Percentiles rank a stretch among this genome's conserved stretches.
These are phyloP conservation scores for Pagetopsis macropterus DNA, from an alignment of 2,797 vertebrate species.

Conservation along the genomic window DNA sequence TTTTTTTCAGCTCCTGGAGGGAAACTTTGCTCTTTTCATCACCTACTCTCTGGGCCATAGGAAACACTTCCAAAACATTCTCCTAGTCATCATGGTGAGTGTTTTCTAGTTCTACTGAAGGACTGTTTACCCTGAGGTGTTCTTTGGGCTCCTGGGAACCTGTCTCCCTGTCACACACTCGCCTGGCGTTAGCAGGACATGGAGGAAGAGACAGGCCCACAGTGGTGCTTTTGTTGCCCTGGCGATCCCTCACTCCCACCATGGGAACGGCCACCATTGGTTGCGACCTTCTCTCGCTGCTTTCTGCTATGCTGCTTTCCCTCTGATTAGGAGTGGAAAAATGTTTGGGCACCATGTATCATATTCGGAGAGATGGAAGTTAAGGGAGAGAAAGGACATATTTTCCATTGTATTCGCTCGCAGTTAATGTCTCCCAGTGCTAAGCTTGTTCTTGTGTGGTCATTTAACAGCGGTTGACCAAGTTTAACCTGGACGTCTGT, in stretches of 20 bases:
- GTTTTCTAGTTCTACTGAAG: constrained; percentile 12
- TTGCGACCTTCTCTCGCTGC: not conserved
- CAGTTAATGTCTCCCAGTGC: constrained; percentile 14
- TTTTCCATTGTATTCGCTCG: constrained; percentile 6
- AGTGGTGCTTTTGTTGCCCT: constrained; percentile 62
- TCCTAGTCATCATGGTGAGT: constrained; percentile 95
- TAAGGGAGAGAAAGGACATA: not conserved
- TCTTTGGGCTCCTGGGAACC: constrained; percentile 59
- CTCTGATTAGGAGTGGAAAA: constrained; percentile 38
- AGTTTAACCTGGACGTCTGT: constrained; percentile 36
- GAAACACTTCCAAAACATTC: constrained; percentile 92
- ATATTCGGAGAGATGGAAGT: constrained; percentile 19
- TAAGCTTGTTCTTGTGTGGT: constrained; percentile 37
- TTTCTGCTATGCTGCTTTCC: constrained; percentile 35
- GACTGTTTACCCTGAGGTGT: constrained; percentile 32
- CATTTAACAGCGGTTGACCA: constrained; percentile 45
- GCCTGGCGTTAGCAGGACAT: constrained; percentile 33
- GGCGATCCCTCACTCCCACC: constrained; percentile 42
- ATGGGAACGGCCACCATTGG: constrained; percentile 40
- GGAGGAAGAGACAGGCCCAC: constrained; percentile 34
- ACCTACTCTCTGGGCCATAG: constrained; percentile 91
- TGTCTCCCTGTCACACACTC: constrained; percentile 44
- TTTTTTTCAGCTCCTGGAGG: constrained; percentile 89
- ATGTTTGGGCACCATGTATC: constrained; percentile 16
- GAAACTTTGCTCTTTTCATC: constrained; percentile 96